Evolutionary conservation across 2,113 vertebrate genomes (phyloP), one percentile per base, ranked within the genome.

Genomic region (Muntiacus muntjak): DNA sequence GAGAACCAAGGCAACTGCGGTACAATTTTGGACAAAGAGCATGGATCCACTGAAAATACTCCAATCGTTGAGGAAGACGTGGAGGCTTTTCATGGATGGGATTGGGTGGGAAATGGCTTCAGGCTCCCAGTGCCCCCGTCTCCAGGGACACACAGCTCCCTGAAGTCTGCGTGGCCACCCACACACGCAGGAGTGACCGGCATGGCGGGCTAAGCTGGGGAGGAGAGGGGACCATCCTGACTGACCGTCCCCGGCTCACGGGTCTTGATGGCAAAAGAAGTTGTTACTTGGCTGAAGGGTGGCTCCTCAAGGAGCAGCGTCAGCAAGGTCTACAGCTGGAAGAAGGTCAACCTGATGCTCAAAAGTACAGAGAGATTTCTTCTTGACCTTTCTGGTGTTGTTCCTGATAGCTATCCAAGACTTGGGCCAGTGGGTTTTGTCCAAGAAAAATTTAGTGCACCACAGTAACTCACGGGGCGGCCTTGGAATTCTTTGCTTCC

Each of bases 61-160:
- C 62, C 8, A n/a, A 12, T 85, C 54, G 21, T 1, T 7, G 19
- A 85, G 19, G 47, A 40, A 79, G 54, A 92, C 67, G 2, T 1
- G 26, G 58, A 60, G 52, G 23, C 1, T 74, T 58, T 87, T 85
- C 91, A 55, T 76, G 57, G 40, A 55, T 45, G 87, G 40, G 84
- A 87, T 85, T 90, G 94, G 57, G 88, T 95, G 64, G 54, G 86
- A 96, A 92, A 54, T 26, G 81, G 45, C 54, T n/a, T 60, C 45
- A 93, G 2, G 60, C 40, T 89, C 55, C 91, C 78, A 81, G 52
- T 54, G 36, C 79, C 67, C 83, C 78, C 57, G 30, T 52, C 79
- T 74, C 87, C 55, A 89, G 26, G 67, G 21, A 79, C 81, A 87
- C 84, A 21, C 43, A 74, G 76, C 62, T 89, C n/a, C 47, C 76